phyloP scores from a whole-genome alignment of 2,888 invertebrate genomes.

The Agriotes lineatus region DNA sequence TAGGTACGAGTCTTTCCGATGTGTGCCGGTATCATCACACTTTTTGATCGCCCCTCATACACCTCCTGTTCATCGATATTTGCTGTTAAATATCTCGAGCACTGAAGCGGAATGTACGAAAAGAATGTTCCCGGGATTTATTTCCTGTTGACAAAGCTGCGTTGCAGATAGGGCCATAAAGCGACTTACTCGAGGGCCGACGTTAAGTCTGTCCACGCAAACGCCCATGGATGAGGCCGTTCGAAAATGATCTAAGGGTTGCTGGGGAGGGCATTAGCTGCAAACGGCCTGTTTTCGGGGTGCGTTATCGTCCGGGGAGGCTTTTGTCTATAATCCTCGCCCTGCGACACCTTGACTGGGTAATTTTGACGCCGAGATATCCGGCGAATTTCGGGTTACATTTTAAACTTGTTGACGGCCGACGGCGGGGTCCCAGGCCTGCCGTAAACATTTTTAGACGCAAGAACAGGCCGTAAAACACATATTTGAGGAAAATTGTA shows the following conservation, averaged over 20 bases:
- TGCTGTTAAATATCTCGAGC: constrained; percentile 8
- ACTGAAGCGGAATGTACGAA: background rate
- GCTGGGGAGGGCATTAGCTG: background rate
- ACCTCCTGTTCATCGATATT: constrained; percentile 2
- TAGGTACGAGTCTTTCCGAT: too few species aligned
- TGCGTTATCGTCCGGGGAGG: constrained; percentile 7
- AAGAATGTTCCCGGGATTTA: background rate
- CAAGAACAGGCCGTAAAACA: constrained; percentile 41
- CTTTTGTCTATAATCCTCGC: constrained; percentile 18
- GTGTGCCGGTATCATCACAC: too few species aligned
- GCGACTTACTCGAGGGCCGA: background rate
- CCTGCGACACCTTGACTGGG: constrained; percentile 9
- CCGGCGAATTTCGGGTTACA: constrained; percentile 36
- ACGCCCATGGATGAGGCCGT: background rate
- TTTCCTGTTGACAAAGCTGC: background rate
- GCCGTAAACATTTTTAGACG: constrained; percentile 42
- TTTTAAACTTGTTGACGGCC: constrained; percentile 41
- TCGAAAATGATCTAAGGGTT: constrained; percentile 5
- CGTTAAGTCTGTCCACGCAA: constrained; percentile 1
- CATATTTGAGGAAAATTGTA: constrained; percentile 44
- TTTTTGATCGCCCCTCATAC: too few species aligned
- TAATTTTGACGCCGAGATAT: constrained; percentile 13
- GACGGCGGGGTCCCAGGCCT: constrained; percentile 34
- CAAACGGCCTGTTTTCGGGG: background rate
- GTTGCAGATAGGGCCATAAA: background rate